Base-by-base conservation (phyloP, 1,140 invertebrate genomes). In the Megalonaias nervosa region DNA sequence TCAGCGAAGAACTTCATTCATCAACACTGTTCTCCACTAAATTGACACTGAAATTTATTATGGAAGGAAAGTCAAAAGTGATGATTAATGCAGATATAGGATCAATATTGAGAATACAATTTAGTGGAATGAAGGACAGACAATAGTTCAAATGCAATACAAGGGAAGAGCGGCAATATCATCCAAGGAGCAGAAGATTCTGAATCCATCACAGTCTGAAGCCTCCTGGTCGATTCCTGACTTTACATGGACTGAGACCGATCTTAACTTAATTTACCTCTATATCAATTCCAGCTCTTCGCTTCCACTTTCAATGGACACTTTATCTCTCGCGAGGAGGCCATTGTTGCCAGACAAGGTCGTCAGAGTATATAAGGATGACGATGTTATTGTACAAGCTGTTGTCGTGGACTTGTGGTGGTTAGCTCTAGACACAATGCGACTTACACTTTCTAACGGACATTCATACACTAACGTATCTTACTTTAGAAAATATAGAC, bases 341-440 rank as follows among this genome's bases (percentile, higher is more conserved):
- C 74, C 71, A 19, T 70, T 81, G 75, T 23, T 79, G 11, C 56
- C 75, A 11, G 80, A 84, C 19, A 48, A 62, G 48, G 75, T 77
- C 11, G 26, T 59, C 14, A 76, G 70, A 1, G 56, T 84, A 60
- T 81, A 81, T 57, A 58, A 68, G 56, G n/a, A n/a, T 67, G 73
- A 75, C 58, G 71, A 80, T 48, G 65, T 74, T 9, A 77, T 77
- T 9, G 61, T 84, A 16, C 80, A 81, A 26, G 82, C 62, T 13
- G 77, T 84, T 16, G 72, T 77, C 19, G 69, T 81, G 23, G 80
- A 84, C 57, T 84, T 84, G 59, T 84, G 82, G 82, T 84, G 82
- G 82, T 57, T 74, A 2, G 74, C 74, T 70, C 80, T 77, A 12
- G 73, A 84, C 14, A 60, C 74, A 6, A 84, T 84, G 82, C 65